Base-by-base conservation (phyloP, 2,888 invertebrate genomes). In the Glomeris marginata region DNA sequence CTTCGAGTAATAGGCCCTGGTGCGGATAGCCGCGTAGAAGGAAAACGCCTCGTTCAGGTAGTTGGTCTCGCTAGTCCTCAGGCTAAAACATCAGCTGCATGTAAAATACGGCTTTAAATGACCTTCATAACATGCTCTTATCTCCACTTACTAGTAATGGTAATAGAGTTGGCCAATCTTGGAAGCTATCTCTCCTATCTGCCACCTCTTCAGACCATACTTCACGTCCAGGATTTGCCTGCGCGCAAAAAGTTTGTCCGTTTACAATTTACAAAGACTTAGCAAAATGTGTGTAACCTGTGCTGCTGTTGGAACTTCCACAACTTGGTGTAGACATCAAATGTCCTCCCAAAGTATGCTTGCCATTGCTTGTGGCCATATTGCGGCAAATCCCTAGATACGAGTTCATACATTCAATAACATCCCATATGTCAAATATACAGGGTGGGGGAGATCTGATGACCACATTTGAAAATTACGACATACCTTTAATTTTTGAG, bases 231-330 rank as follows among this genome's bases (percentile, higher is more conserved):
- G 73, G 55, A 90, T 76, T 67, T 80, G 74, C 59, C 78, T 77
- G 66, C 20, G 54, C 52, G 57, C 22, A 37, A 22, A 38, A 28
- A n/a, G n/a, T n/a, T n/a, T n/a, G n/a, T n/a, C n/a, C n/a, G n/a
- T n/a, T n/a, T n/a, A n/a, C n/a, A n/a, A n/a, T n/a, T n/a, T n/a
- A n/a, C n/a, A n/a, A n/a, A n/a, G n/a, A n/a, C 2, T 35, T 36
- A 16, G 2, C 37, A 10, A n/a, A 13, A 46, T 43, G 18, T 35
- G 41, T 22, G 62, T 65, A 64, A 78, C 70, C 92, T 79, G 70
- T 95, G 91, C 66, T 91, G 90, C 66, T 95, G 94, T 69, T 95
- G 95, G 68, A 90, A 95, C 70, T 94, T 94, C 95, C 95, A 95
- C 52, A 95, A 73, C 69, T 90, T 90, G 34, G 94, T 92, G 72